These are phyloP conservation scores for Myripristis murdjan DNA, from an alignment of 2,797 vertebrate species.

Conservation along the genomic window DNA sequence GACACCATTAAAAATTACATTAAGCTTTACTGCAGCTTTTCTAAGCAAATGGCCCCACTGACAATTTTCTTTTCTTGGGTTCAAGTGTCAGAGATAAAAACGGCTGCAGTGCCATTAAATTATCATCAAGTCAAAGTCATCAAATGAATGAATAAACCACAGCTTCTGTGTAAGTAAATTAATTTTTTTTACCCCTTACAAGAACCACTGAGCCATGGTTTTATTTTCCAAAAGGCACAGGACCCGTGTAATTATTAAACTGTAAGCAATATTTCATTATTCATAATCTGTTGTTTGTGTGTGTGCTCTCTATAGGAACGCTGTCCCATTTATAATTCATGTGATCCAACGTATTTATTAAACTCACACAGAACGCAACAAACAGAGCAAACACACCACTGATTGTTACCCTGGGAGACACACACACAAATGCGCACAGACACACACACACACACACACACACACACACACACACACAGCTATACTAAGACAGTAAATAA, in stretches of 20 bases:
- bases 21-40: too few relatives aligned
- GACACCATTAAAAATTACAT: too few relatives aligned
- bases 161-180: too few relatives aligned
- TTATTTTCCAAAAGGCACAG: slow-evolving; percentile 31
- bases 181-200: too few relatives aligned
- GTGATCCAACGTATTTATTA: slow-evolving; percentile 65
- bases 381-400: slow-evolving; percentile 66
- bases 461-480: slow-evolving; percentile 11
- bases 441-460: not conserved
- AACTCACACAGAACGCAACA: slow-evolving; percentile 65
- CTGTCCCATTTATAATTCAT: slow-evolving; percentile 61
- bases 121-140: too few relatives aligned
- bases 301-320: slow-evolving; percentile 54
- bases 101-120: too few relatives aligned
- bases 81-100: too few relatives aligned
- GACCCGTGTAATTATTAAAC: slow-evolving; percentile 22
- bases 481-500: not conserved
- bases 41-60: too few relatives aligned
- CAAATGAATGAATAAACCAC: too few relatives aligned
- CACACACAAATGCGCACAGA: too few relatives aligned
- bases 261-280: slow-evolving; percentile 51
- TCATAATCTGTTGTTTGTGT: slow-evolving; percentile 50
- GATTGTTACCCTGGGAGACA: slow-evolving; percentile 70
- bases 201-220: not conserved
- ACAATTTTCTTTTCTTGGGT: too few relatives aligned